Conservation (phyloP, 2,113 vertebrate genomes). For the Petroica traversi region DNA sequence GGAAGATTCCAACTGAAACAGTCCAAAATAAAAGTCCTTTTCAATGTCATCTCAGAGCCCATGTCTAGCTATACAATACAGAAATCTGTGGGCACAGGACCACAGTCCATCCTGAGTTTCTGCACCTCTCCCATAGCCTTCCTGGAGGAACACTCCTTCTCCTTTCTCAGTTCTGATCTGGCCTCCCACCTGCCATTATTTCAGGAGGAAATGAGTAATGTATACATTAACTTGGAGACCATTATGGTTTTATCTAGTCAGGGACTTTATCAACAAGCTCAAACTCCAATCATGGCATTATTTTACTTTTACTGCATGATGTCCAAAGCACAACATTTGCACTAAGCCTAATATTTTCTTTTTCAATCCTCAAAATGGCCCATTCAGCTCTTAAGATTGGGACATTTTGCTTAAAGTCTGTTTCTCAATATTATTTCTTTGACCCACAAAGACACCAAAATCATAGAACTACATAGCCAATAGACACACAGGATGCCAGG, state of each 20-base stretch:
- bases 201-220: not conserved
- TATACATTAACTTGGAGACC: not conserved
- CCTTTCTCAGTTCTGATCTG: not conserved
- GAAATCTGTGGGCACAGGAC: accelerated
- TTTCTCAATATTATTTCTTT: not conserved
- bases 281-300: not conserved
- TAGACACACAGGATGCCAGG: not conserved
- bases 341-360: not conserved
- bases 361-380: not conserved
- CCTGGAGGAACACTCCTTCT: not conserved
- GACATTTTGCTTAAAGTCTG: not conserved
- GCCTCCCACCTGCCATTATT: not conserved
- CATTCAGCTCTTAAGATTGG: not conserved
- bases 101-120: not conserved
- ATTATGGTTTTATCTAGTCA: not conserved
- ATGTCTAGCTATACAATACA: not conserved
- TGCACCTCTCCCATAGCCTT: not conserved
- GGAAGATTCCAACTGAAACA: not conserved
- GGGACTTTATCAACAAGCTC: not conserved
- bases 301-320: not conserved
- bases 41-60: not conserved
- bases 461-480: not conserved
- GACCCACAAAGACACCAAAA: not conserved
- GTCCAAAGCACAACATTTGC: not conserved
- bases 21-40: not conserved